Conservation (phyloP, 2,888 invertebrate genomes). For the Ligdia adustata region DNA sequence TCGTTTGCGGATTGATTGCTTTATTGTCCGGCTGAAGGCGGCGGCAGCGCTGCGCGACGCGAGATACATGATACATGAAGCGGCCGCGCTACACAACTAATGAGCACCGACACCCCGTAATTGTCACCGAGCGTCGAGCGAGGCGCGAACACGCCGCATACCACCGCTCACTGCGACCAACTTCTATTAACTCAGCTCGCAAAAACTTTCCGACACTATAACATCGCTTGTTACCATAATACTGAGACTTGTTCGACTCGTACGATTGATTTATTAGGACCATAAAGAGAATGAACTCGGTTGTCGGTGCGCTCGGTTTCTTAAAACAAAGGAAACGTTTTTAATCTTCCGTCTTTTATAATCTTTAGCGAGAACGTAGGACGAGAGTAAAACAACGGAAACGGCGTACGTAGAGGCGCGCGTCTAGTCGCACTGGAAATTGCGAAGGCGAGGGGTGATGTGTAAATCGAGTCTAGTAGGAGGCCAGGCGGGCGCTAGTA, state of each 20-base stretch:
- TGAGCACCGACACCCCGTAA: slow-evolving; percentile 72
- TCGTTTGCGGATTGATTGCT: slow-evolving; percentile 79
- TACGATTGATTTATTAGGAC: slow-evolving; percentile 61
- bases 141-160: slow-evolving; percentile 50
- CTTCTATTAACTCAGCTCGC: slow-evolving; percentile 60
- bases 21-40: slow-evolving; percentile 69
- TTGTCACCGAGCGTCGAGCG: slow-evolving; percentile 67
- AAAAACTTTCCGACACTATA: slow-evolving; percentile 60
- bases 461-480: slow-evolving; percentile 66
- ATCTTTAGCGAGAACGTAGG: slow-evolving; percentile 13
- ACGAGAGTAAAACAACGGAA: slow-evolving; percentile 41
- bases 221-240: slow-evolving; percentile 54
- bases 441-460: slow-evolving; percentile 58
- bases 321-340: too few relatives aligned
- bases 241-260: slow-evolving; percentile 33
- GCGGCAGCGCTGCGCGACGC: slow-evolving; percentile 58
- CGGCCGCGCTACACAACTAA: slow-evolving; percentile 67
- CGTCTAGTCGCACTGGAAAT: slow-evolving; percentile 54
- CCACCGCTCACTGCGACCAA: slow-evolving; percentile 45
- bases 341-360: background rate
- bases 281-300: slow-evolving; percentile 52
- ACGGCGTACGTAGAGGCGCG: slow-evolving; percentile 27
- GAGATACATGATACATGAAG: slow-evolving; percentile 81
- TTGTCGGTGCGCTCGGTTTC: slow-evolving; percentile 39
- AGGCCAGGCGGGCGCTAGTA: slow-evolving; percentile 54